Base-by-base conservation (phyloP, 2,888 invertebrate genomes). In the Smittia sp. region DNA sequence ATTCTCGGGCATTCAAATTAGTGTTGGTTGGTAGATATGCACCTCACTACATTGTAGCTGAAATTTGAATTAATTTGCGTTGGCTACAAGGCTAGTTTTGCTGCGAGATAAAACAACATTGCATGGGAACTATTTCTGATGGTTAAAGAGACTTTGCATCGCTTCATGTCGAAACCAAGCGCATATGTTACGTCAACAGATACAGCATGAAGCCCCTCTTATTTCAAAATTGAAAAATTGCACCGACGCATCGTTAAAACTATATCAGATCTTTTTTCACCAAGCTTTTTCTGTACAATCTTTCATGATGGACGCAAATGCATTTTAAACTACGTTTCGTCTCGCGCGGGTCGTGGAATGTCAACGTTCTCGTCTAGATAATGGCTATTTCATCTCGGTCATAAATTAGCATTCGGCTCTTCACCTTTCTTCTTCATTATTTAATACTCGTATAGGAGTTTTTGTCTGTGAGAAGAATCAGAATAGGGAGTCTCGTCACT, bases 211-310 rank as follows among this genome's bases (percentile, higher is more conserved):
- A 46, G 32, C 9, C 9, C 32, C 9, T 9, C 46, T n/a, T n/a
- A 46, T 46, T 46, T 46, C 46, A n/a, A 9, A 58, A 58, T 58
- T 58, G 58, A 22, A 58, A 58, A 58, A 58, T 58, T 58, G 58
- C 18, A 52, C 15, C 15, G 52, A 6, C 15, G 52, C 15, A n/a
- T 22, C 18, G 22, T 18, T 13, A 58, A 58, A 58, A 58, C 2
- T 58, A 13, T 3, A 58, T 58, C 18, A 58, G 22, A 22, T 9
- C 32, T 58, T 58, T 22, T 58, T 18, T 58, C 22, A 2, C 58
- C 22, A 18, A 18, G 7, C 58, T 18, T 15, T 6, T 46, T 46
- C 15, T n/a, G 46, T 46, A 46, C 11, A n/a, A 46, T 58, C 18
- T 6, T 58, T 22, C 7, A 58, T 58, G 58, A 58, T 58, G 58